Percentiles rank a stretch among this genome's conserved stretches.
Evolutionary conservation across 2,797 vertebrate species (phyloP).

Genomic region (Amblyraja radiata): DNA sequence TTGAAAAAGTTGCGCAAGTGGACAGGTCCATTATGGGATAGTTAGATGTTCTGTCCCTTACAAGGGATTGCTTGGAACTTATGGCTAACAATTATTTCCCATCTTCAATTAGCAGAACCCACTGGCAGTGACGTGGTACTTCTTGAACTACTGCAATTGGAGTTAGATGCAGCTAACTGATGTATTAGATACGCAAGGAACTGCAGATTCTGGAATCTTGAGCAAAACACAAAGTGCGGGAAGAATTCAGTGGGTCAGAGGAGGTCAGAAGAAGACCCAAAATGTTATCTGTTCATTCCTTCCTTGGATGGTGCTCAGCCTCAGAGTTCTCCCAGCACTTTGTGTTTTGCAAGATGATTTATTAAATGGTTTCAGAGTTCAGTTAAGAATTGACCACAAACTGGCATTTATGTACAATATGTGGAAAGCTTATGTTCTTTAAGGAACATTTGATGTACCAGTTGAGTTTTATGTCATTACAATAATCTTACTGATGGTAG

Average conservation of each 20-base stretch:
- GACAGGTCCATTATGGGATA: background rate
- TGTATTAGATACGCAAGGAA: too few species aligned
- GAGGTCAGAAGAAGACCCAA: too few species aligned
- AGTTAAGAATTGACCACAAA: background rate
- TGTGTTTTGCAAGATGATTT: background rate
- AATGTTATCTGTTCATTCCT: too few species aligned
- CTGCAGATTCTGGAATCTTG: too few species aligned
- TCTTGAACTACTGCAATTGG: background rate
- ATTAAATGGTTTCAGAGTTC: background rate
- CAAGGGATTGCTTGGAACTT: too few species aligned
- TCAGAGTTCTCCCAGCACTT: too few species aligned
- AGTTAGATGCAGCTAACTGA: background rate
- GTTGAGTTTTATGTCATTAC: background rate
- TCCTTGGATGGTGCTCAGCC: too few species aligned
- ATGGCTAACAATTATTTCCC: background rate
- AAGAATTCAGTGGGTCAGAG: too few species aligned
- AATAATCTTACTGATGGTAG: background rate
- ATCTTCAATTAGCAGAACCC: background rate
- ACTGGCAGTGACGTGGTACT: background rate
- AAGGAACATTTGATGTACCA: background rate
- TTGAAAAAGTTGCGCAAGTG: too few species aligned
- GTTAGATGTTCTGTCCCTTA: too few species aligned
- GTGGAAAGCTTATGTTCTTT: background rate
- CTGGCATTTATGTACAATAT: background rate
- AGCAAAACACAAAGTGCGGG: too few species aligned